Base-by-base conservation (phyloP, 2,888 invertebrate species). In the Oegoconia quadripuncta region DNA sequence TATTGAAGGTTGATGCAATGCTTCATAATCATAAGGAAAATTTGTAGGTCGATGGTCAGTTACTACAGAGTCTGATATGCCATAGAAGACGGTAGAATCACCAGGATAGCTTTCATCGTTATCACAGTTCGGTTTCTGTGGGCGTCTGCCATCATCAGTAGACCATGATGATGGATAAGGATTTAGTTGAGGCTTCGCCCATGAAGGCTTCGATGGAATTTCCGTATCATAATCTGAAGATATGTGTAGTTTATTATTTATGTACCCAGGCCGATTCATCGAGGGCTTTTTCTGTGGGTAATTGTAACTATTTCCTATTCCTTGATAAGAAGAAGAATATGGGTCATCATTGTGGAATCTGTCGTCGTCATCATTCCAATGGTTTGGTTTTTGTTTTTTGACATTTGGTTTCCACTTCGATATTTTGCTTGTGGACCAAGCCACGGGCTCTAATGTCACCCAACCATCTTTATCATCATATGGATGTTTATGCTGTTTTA, bases 351-450 rank as follows among this genome's bases (percentile, higher is more conserved):
- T 62, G 22, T 74, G 62, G 45, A 59, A 74, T 45, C 72, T 61
- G 31, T 80, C 70, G 4, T 77, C 74, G 22, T 88, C 75, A 37
- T 84, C 77, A 34, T 73, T 75, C 82, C 83, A 87, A 37, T 77
- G 69, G 54, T 70, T 74, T 12, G 79, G 82, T 54, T 88, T 87
- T 59, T 89, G 88, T 42, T 88, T 81, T 46, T 88, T 89, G 6
- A 88, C 79, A 47, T 90, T 91, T 0, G 92, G 90, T 61, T 93
- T 92, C 94, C 94, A 94, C 70, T 93, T 94, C 1, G 93, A 93
- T 46, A 94, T 92, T 76, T 94, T 93, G 52, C 93, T 93, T 8
- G 92, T 90, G 0, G 93, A 93, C 94, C 94, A 94, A 0, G 94
- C 93, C 3, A 94, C 90, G 3, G 91, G 93, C 49, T 94, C 94